A percentile compares a stretch with the other conserved stretches of the same genome.
Evolutionary conservation across 1,140 invertebrate species (phyloP).

Genomic region (Drosophila triauraria): DNA sequence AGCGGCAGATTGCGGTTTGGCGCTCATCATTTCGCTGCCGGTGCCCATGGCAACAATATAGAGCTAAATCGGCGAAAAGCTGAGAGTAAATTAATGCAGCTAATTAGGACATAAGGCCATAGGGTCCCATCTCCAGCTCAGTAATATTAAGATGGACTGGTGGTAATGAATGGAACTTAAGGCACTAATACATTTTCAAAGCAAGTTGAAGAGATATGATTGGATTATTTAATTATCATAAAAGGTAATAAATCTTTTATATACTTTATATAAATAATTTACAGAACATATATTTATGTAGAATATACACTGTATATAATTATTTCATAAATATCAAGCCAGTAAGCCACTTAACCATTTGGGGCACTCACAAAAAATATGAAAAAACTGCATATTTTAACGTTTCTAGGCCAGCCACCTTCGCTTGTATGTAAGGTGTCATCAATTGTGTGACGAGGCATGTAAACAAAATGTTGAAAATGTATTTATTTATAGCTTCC

Average conservation of each 20-base stretch:
- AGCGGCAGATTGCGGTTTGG: conserved; percentile 39
- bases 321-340: background rate
- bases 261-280: no score
- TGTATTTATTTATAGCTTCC: conserved; percentile 55
- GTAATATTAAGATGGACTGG: background rate
- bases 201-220: no score
- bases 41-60: conserved; percentile 18
- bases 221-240: no score
- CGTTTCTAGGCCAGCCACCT: conserved; percentile 40
- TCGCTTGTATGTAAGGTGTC: background rate
- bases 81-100: conserved; percentile 61
- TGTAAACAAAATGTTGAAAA: conserved; percentile 47
- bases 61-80: conserved; percentile 38
- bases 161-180: background rate
- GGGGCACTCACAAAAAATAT: background rate
- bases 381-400: conserved; percentile 9
- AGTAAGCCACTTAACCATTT: background rate
- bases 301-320: no score
- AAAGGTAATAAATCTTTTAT: no score
- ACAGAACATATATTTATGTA: no score
- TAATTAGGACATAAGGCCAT: conserved; percentile 46
- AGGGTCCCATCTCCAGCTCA: background rate
- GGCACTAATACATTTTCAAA: no score
- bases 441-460: conserved; percentile 27
- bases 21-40: conserved; percentile 6